A percentile compares a stretch with the other conserved stretches of the same genome.
Evolutionary conservation across 2,888 invertebrate species (phyloP).

Genomic region (Notodonta ziczac): DNA sequence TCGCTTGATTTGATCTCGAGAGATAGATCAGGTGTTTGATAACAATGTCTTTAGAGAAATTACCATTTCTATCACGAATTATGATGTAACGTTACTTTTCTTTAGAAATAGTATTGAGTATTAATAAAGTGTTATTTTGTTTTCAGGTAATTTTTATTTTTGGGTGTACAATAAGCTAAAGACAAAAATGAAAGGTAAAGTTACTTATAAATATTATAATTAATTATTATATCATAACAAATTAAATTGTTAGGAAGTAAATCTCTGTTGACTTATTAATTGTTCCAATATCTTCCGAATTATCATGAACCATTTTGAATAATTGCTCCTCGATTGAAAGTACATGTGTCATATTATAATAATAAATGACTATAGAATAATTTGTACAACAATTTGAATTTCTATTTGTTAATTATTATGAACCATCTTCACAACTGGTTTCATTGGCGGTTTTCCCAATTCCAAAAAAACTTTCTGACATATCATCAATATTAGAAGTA

Average conservation of each 20-base stretch:
- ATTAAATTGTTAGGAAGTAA: no score
- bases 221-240: no score
- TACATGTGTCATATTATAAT: no score
- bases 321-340: no score
- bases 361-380: no score
- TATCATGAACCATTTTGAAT: no score
- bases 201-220: no score
- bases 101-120: neutral
- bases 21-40: slow-evolving; percentile 19
- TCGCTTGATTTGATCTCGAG: slow-evolving; percentile 10
- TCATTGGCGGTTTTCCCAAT: neutral
- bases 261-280: no score
- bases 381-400: no score
- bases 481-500: slow-evolving; percentile 11
- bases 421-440: neutral
- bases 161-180: neutral
- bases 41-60: slow-evolving; percentile 6
- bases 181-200: neutral
- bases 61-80: slow-evolving; percentile 8
- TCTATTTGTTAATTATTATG: no score
- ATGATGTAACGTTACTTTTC: neutral
- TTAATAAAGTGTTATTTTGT: slow-evolving; percentile 8
- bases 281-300: no score
- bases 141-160: slow-evolving; percentile 22
- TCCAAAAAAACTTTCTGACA: slow-evolving; percentile 16